Evolutionary conservation across 2,888 invertebrate species (phyloP).

Genomic region (Heteropelma amictum): DNA sequence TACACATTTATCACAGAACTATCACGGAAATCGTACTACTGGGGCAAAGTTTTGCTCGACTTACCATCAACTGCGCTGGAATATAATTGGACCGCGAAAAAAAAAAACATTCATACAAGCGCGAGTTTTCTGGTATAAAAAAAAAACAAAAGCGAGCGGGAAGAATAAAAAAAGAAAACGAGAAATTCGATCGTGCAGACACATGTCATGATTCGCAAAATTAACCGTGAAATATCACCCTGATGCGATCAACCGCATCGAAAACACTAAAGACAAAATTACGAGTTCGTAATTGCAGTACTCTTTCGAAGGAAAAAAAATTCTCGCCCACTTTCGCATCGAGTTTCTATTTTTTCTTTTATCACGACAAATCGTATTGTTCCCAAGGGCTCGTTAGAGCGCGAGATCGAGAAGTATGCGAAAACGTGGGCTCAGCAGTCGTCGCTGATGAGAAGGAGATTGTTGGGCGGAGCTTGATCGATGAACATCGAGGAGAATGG

Average conservation of each 20-base stretch:
- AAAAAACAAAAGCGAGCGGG: background rate
- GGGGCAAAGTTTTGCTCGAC: constrained; percentile 31
- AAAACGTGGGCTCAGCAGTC: constrained; percentile 7
- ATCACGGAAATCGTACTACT: constrained; percentile 23
- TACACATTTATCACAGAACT: background rate
- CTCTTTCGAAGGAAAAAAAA: background rate
- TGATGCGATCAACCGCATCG: constrained; percentile 35
- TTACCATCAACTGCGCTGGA: constrained; percentile 23
- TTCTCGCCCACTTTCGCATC: background rate
- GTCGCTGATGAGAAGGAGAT: background rate
- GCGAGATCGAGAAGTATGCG: background rate
- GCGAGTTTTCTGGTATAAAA: too few relatives aligned
- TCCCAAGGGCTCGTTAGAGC: background rate
- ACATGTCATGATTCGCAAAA: constrained; percentile 56
- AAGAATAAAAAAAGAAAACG: constrained; percentile 34
- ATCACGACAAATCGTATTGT: background rate
- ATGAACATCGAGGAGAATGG: constrained; percentile 30
- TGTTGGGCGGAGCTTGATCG: constrained; percentile 14
- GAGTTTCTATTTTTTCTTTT: background rate
- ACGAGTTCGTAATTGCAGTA: constrained; percentile 3
- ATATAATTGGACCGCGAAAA: background rate
- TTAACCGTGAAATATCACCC: constrained; percentile 54
- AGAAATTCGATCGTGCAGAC: constrained; percentile 22
- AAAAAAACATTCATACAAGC: constrained; percentile 10
- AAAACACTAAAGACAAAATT: constrained; percentile 22